A percentile compares a stretch with the other conserved stretches of the same genome.
phyloP scores from a whole-genome alignment of 2,113 vertebrate genomes.

The Burhinus oedicnemus region DNA sequence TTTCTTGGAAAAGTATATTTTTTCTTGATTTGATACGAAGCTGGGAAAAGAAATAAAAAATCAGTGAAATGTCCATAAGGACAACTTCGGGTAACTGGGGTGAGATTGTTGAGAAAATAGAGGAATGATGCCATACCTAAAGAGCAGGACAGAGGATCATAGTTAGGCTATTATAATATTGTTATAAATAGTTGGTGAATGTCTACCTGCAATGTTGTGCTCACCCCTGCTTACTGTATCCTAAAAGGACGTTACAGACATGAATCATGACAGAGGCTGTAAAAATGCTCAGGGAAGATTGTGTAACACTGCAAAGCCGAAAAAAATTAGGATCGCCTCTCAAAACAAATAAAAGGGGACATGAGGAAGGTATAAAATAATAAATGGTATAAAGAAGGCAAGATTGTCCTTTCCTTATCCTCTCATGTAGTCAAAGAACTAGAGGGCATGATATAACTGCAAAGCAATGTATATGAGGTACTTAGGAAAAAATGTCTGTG shows the following conservation, averaged over 20 bases:
- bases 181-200: not conserved
- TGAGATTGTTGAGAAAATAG: not conserved
- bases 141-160: not conserved
- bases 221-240: not conserved
- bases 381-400: not conserved
- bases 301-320: not conserved
- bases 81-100: not conserved
- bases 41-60: not conserved
- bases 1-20: rapidly evolving
- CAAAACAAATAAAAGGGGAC: not conserved
- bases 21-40: not conserved
- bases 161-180: not conserved
- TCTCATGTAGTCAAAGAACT: not conserved
- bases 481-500: slow-evolving; percentile 36
- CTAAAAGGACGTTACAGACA: rapidly evolving
- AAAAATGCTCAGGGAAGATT: not conserved
- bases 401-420: not conserved
- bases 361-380: not conserved
- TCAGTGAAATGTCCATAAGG: not conserved
- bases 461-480: slow-evolving; percentile 42
- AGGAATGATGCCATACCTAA: not conserved
- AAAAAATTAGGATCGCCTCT: not conserved
- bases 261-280: not conserved
- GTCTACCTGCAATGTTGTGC: not conserved
- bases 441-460: not conserved